Base-by-base conservation (phyloP, 64 coral and sea anemone genomes). In the Porites australiensis region DNA sequence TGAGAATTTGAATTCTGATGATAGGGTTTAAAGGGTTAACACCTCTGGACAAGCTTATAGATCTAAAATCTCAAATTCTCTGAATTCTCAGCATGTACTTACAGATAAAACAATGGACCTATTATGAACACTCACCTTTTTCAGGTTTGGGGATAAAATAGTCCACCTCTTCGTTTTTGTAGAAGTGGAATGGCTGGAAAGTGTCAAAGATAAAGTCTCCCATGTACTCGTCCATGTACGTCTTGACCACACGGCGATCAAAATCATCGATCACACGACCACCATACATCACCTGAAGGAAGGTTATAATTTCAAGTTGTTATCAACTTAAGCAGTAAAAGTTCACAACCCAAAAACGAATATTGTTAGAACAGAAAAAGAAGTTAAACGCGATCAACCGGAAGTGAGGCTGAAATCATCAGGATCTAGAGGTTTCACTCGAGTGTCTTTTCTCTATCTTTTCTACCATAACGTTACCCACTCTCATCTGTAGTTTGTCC, bases 211-310 rank as follows among this genome's bases (percentile, higher is more conserved):
- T 99, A 58, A 99, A 99, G 18, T 99, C 98, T 7, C 98, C 98
- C 98, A 99, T 99, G 82, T 99, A 99, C 65, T 99, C 98, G 51
- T 99, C 92, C 98, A 99, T 99, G 86, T 99, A 99, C 7, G 94
- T 99, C 46, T 99, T 96, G 50, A 99, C 98, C 5, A 99, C 98
- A 69, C 98, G 94, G 5, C 98, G 86, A 47, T 99, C 98, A 88
- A 99, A 99, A 52, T 99, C 98, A 75, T 99, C 98, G 45, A 99
- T 99, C 19, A 99, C 98, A 86, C 98, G 98, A 74, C 98, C 98
- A 13, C 98, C 98, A 44, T 99, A 99, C 98, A 99, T 99, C 64
- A 99, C 98, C 98, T 99, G 86, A 49, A 37, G 27, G 27, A 37
- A 37, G 27, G 27, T 37, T 37, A 37, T 37, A 37, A 37, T 37